A percentile compares a stretch with the other conserved stretches of the same genome.
phyloP scores from a whole-genome alignment of 2,888 invertebrate genomes.

The Lepidochrysops patricia region DNA sequence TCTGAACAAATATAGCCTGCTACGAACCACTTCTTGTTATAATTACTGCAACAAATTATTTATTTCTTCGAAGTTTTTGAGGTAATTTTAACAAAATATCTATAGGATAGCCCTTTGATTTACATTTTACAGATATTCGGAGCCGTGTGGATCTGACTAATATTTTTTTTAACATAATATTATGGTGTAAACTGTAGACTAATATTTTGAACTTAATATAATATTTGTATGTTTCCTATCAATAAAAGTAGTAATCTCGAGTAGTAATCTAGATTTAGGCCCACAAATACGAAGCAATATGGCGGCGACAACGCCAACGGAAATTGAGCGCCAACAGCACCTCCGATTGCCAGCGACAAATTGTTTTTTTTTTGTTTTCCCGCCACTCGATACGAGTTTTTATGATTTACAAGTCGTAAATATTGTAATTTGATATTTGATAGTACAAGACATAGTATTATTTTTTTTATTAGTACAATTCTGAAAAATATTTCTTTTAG shows the following conservation, averaged over 20 bases:
- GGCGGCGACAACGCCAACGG: neutral
- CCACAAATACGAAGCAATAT: neutral
- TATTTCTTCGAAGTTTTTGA: no score
- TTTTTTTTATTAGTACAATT: no score
- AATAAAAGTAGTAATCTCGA: neutral
- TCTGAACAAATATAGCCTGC: neutral
- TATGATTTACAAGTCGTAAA: neutral
- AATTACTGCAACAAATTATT: no score
- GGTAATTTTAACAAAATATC: no score
- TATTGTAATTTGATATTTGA: neutral
- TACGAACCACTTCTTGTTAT: neutral
- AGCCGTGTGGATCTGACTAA: no score
- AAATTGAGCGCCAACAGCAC: conserved; percentile 4
- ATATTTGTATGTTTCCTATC: neutral
- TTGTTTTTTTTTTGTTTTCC: neutral
- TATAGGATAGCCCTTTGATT: no score
- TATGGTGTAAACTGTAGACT: no score
- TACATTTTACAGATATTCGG: no score
- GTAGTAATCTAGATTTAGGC: neutral
- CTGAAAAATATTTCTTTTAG: no score
- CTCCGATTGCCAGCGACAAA: neutral
- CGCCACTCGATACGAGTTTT: neutral
- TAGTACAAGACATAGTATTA: no score
- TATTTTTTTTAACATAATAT: neutral
- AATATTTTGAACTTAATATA: neutral